A percentile compares a stretch with the other conserved stretches of the same genome.
phyloP scores from a whole-genome alignment of 2,797 vertebrate species.

The Cottoperca gobio region DNA sequence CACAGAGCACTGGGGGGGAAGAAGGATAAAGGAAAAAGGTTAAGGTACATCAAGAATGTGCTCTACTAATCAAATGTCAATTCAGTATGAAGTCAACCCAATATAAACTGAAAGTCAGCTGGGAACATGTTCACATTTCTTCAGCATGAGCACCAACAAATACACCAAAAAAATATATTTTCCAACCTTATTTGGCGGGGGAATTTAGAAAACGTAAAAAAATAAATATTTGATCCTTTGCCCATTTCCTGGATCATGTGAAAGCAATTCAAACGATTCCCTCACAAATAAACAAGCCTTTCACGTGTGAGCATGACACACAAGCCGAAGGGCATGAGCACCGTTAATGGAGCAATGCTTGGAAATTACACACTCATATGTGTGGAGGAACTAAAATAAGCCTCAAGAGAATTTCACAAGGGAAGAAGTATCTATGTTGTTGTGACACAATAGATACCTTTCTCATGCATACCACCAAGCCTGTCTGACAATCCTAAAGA shows the following conservation, averaged over 20 bases:
- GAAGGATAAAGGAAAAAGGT: conserved; percentile 33
- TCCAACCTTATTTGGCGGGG: conserved; percentile 55
- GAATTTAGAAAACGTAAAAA: conserved; percentile 21
- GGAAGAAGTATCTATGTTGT: conserved; percentile 58
- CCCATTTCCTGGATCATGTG: conserved; percentile 55
- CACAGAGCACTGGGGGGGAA: conserved; percentile 84
- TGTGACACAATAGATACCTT: conserved; percentile 67
- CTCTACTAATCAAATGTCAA: conserved; percentile 35
- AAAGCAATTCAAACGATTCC: conserved; percentile 54
- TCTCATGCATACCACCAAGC: conserved; percentile 51
- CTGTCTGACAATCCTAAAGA: conserved; percentile 66
- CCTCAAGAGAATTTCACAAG: conserved; percentile 46
- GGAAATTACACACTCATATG: conserved; percentile 67
- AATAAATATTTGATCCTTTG: conserved; percentile 28
- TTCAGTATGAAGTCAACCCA: conserved; percentile 39
- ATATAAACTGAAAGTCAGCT: conserved; percentile 41
- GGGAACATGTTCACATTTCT: conserved; percentile 54
- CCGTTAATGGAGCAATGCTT: conserved; percentile 54
- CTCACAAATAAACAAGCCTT: conserved; percentile 58
- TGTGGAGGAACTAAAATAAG: conserved; percentile 55
- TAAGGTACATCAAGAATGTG: conserved; percentile 26
- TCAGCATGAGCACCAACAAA: conserved; percentile 37
- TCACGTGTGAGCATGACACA: conserved; percentile 65
- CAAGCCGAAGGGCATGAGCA: conserved; percentile 39
- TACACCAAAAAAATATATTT: conserved; percentile 27